Evolutionary conservation across 2,888 invertebrate genomes (phyloP).

Genomic region (Ommatoiulus sabulosus): DNA sequence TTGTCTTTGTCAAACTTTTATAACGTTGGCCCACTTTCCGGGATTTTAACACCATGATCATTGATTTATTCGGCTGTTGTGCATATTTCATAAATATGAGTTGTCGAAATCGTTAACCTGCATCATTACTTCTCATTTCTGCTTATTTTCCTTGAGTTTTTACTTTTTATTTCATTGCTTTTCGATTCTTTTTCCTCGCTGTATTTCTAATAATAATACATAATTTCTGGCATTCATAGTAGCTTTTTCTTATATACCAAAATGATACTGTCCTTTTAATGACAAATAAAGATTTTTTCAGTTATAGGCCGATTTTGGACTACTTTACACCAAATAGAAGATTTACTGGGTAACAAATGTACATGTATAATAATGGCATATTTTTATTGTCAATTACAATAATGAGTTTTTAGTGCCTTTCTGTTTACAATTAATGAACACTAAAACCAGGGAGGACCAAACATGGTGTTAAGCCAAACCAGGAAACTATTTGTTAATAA

Average conservation of each 20-base stretch:
- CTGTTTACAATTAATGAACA: too few relatives aligned
- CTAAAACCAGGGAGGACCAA: too few relatives aligned
- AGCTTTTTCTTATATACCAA: not conserved
- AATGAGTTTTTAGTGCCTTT: too few relatives aligned
- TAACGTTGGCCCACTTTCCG: constrained; percentile 15
- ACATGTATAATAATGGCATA: too few relatives aligned
- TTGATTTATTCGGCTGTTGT: not conserved
- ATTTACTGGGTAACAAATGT: too few relatives aligned
- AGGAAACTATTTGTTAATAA: too few relatives aligned
- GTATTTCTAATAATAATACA: constrained; percentile 7
- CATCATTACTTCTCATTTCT: not conserved
- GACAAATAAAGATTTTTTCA: constrained; percentile 42
- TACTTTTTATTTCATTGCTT: not conserved
- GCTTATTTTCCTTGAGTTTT: not conserved
- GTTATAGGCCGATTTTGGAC: not conserved
- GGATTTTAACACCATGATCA: not conserved
- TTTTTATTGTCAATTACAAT: too few relatives aligned
- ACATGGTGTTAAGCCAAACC: too few relatives aligned
- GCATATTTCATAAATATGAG: not conserved
- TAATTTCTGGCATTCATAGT: constrained; percentile 2
- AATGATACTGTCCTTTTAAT: not conserved
- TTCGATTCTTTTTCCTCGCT: not conserved
- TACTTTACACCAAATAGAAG: not conserved
- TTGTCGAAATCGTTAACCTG: not conserved
- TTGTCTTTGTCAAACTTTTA: constrained; percentile 36